A percentile compares a stretch with the other conserved stretches of the same genome.
Evolutionary conservation across 1,140 invertebrate species (phyloP).

Genomic region (Drosophila suzukii): DNA sequence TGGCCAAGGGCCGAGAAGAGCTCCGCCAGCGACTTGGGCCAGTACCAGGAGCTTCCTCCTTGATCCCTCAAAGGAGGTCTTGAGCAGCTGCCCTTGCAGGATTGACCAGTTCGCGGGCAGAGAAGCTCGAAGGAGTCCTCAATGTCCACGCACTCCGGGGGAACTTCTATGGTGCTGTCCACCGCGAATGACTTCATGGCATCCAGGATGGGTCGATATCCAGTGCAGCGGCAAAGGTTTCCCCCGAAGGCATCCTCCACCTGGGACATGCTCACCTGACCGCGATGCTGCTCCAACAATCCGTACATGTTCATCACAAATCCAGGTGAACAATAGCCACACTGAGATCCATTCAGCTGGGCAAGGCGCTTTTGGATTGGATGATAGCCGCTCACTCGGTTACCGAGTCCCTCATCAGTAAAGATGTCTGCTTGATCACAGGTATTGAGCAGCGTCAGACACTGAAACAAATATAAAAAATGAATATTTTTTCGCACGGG

Average conservation of each 20-base stretch:
- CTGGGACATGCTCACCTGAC: conserved; percentile 87
- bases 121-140: conserved; percentile 66
- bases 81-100: conserved; percentile 55
- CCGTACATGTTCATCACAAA: conserved; percentile 95
- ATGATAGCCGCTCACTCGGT: conserved; percentile 89
- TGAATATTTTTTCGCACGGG: too few species aligned
- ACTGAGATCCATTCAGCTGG: conserved; percentile 91
- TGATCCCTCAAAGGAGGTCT: conserved; percentile 79
- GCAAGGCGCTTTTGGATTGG: conserved; percentile 89
- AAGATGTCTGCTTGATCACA: conserved; percentile 91
- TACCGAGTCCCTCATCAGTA: conserved; percentile 92
- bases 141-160: conserved; percentile 71
- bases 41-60: conserved; percentile 60
- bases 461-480: conserved; percentile 84
- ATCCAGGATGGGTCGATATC: conserved; percentile 93
- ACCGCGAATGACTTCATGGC: conserved; percentile 91
- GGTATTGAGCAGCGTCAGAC: conserved; percentile 88
- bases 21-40: conserved; percentile 84
- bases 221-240: conserved; percentile 95
- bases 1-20: conserved; percentile 87
- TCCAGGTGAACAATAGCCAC: conserved; percentile 92
- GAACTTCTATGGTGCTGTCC: conserved; percentile 88
- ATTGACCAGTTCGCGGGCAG: conserved; percentile 56
- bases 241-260: conserved; percentile 92
- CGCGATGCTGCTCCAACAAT: conserved; percentile 85